A percentile compares a stretch with the other conserved stretches of the same genome.
Conservation (phyloP, 2,888 invertebrate genomes). For the Heliconius ethilla region DNA sequence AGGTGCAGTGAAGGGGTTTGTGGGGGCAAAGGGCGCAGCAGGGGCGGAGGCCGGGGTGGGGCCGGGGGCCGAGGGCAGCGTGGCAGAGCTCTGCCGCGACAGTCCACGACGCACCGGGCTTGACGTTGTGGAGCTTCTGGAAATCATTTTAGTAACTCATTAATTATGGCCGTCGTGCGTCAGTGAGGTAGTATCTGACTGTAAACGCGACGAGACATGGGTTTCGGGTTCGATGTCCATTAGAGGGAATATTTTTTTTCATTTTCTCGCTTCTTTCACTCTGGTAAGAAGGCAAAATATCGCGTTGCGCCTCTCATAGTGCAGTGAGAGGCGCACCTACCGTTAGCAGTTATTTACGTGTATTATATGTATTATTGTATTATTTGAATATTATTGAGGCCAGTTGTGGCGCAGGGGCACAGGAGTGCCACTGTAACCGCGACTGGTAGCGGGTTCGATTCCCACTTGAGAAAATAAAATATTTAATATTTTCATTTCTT, state of each 20-base stretch:
- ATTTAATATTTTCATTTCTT: too few relatives aligned
- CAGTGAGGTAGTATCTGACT: neutral
- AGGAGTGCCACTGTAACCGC: too few relatives aligned
- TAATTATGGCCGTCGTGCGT: neutral
- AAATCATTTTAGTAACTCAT: neutral
- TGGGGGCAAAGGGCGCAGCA: slow-evolving; percentile 63
- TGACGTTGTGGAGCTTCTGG: slow-evolving; percentile 31
- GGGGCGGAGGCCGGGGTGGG: slow-evolving; percentile 54
- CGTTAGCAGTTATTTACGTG: neutral
- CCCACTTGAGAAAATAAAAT: too few relatives aligned
- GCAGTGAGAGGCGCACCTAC: neutral
- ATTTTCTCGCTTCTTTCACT: too few relatives aligned
- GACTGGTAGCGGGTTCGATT: too few relatives aligned
- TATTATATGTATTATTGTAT: too few relatives aligned
- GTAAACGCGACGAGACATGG: too few relatives aligned
- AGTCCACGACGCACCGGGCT: slow-evolving; percentile 36
- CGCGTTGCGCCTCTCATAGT: too few relatives aligned
- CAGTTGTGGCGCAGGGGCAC: too few relatives aligned
- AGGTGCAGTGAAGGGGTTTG: slow-evolving; percentile 70
- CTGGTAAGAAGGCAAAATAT: too few relatives aligned
- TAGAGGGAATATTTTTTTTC: neutral
- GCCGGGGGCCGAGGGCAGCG: neutral
- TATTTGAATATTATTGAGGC: too few relatives aligned
- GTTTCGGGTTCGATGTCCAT: neutral
- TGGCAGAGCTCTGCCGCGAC: slow-evolving; percentile 27